Conservation (phyloP, 2,113 vertebrate genomes). For the Riparia riparia region DNA sequence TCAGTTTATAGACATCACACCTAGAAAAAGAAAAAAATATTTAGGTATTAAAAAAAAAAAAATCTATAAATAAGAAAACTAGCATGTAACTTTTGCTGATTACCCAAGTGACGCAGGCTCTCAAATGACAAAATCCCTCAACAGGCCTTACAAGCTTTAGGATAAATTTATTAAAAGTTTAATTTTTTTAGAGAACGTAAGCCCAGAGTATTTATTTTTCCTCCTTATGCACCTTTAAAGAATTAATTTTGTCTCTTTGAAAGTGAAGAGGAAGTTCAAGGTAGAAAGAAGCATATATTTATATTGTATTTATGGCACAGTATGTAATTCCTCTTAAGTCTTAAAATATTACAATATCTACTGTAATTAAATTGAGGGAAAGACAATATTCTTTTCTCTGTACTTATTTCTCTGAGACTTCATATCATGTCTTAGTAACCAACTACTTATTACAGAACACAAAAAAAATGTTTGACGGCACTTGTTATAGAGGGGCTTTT, state of each 20-base stretch:
- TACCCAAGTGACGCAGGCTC: background rate
- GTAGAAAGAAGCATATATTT: background rate
- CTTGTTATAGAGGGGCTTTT: background rate
- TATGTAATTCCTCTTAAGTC: background rate
- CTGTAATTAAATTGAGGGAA: background rate
- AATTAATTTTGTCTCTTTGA: background rate
- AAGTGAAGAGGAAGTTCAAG: background rate
- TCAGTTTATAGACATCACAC: conserved; percentile 95
- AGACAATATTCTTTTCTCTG: background rate
- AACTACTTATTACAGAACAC: background rate
- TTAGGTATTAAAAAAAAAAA: background rate
- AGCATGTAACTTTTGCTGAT: background rate
- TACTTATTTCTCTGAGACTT: background rate
- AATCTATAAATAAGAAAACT: background rate
- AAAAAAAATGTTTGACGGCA: background rate
- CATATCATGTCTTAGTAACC: background rate
- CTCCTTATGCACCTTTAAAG: background rate
- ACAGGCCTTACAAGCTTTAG: background rate
- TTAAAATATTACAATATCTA: background rate
- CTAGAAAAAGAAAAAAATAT: conserved; percentile 78
- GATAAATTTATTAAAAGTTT: background rate
- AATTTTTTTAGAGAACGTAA: background rate
- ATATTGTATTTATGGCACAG: background rate
- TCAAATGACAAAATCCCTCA: background rate
- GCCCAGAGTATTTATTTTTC: background rate